Conservation (phyloP, 2,888 invertebrate species). For the Hoplodrina blanda region DNA sequence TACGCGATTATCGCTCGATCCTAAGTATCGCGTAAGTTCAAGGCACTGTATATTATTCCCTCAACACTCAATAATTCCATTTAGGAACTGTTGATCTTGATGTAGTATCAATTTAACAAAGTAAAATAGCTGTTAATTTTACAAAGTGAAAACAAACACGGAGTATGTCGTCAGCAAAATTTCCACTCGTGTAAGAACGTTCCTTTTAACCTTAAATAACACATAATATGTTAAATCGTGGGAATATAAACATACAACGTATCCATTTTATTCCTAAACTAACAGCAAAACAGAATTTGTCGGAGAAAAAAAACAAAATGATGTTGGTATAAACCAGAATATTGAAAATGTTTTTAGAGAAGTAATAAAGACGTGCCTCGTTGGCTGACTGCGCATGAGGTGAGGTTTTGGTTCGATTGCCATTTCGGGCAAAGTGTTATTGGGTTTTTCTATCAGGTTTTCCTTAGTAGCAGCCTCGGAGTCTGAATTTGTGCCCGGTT, state of each 20-base stretch:
- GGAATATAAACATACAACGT: neutral
- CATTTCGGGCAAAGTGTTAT: too few relatives aligned
- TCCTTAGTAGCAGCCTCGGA: too few relatives aligned
- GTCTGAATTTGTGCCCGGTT: too few relatives aligned
- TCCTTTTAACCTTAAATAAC: neutral
- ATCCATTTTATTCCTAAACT: constrained; percentile 1
- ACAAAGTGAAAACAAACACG: neutral
- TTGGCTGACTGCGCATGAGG: too few relatives aligned
- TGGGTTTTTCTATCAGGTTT: too few relatives aligned
- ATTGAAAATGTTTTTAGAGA: neutral
- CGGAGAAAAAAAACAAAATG: neutral
- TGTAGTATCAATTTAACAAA: neutral
- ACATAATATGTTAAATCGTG: neutral
- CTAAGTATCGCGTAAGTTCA: too few relatives aligned
- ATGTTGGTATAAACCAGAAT: neutral
- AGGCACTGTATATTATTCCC: too few relatives aligned
- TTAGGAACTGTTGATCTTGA: too few relatives aligned
- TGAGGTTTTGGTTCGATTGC: too few relatives aligned
- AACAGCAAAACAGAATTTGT: neutral
- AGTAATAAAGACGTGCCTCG: neutral
- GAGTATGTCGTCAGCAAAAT: neutral
- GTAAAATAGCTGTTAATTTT: neutral
- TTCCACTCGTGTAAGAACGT: neutral
- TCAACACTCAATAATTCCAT: too few relatives aligned
- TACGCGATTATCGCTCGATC: too few relatives aligned